Base-by-base conservation (phyloP, 2,113 vertebrate species). In the Chrysochloris asiatica region DNA sequence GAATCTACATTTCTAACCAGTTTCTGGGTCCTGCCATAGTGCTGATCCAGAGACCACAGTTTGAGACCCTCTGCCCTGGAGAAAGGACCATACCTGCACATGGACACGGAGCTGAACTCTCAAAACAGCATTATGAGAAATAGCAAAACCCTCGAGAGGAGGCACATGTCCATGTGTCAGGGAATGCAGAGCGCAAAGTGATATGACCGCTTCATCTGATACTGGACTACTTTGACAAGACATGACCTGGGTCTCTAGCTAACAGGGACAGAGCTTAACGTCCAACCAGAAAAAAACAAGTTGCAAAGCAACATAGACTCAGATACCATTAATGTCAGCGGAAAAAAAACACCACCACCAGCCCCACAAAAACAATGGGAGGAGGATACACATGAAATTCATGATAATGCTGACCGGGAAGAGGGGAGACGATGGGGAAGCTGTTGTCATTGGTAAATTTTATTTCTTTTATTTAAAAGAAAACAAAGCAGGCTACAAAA, bases 21-120 rank as follows among this genome's bases (percentile, higher is more conserved):
- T 28, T 75, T 48, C 72, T 30, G 52, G 79, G 78, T 30, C 78
- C 59, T 21, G 22, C 17, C 9, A 30, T 28, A 26, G 9, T 75
- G 43, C 78, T 54, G 38, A 43, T n/a, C 17, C n/a, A 54, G 79
- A 83, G 67, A 71, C 10, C 72, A 78, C 24, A 47, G 36, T 22
- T n/a, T 52, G 93, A 89, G 88, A 93, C 87, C 83, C 43, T 28
- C 56, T 61, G 88, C 90, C 93, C 93, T 54, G 47, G 90, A 72
- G 75, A 9, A 10, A 47, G n/a, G 24, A 47, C 48, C 85, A 83
- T 65, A 22, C 86, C 45, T 36, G 88, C 78, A 69, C 19, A 54
- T 41, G 75, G 41, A 77, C 30, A 78, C 22, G 81, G 71, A 45
- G 56, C 19, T 19, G 65, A 63, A 41, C 54, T 76, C 38, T 71